Conservation (phyloP, 2,797 vertebrate genomes). For the Trachurus trachurus region DNA sequence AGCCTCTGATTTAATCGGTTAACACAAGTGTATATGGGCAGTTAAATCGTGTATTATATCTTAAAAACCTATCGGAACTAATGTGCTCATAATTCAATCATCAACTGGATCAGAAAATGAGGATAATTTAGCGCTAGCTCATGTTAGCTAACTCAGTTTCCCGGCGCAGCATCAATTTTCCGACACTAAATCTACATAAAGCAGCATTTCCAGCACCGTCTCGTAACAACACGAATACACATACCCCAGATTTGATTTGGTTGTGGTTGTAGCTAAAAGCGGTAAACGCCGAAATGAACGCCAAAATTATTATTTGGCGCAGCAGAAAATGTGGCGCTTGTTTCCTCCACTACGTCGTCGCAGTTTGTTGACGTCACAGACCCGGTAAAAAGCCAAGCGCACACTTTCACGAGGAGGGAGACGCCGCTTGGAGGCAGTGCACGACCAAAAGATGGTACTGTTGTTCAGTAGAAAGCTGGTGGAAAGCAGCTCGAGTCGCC, state of each 20-base stretch:
- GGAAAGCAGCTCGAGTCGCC: neutral
- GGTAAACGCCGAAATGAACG: conserved; percentile 7
- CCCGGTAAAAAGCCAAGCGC: fast-evolving
- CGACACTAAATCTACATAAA: neutral
- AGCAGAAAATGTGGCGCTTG: conserved; percentile 71
- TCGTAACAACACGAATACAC: neutral
- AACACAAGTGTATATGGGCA: fast-evolving
- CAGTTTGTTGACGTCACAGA: conserved; percentile 47
- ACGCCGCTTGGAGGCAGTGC: conserved; percentile 51
- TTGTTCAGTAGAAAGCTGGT: no score
- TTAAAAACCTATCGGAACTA: fast-evolving
- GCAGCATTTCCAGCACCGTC: fast-evolving
- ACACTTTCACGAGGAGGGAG: fast-evolving
- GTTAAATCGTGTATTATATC: neutral
- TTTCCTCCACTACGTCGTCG: conserved; percentile 57
- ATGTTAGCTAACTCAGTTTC: conserved; percentile 13
- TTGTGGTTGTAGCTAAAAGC: neutral
- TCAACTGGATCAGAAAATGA: neutral
- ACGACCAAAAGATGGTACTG: neutral
- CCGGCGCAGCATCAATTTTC: neutral
- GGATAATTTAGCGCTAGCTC: conserved; percentile 7
- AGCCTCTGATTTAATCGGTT: neutral
- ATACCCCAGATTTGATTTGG: conserved; percentile 38
- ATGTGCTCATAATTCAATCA: neutral
- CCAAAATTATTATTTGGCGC: conserved; percentile 19